Conservation (phyloP, 2,113 vertebrate genomes). For the Mesembrinibis cayennensis region DNA sequence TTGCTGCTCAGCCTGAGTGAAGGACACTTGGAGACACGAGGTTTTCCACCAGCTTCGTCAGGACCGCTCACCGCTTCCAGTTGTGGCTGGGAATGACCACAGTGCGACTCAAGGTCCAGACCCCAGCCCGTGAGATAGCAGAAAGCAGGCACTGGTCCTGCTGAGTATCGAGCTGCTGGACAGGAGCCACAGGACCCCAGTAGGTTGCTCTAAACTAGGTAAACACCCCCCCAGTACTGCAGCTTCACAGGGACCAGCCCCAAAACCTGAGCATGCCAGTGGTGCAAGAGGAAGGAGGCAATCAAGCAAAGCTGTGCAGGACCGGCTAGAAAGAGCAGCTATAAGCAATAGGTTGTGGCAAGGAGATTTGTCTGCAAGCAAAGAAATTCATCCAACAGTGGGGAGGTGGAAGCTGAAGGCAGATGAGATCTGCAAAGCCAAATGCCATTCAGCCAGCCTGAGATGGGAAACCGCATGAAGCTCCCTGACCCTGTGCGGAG, state of each 20-base stretch:
- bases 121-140: fast-evolving
- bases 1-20: neutral
- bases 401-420: neutral
- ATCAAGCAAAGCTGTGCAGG: neutral
- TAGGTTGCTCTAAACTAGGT: neutral
- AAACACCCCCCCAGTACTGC: neutral
- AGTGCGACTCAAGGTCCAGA: fast-evolving
- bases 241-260: neutral
- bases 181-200: neutral
- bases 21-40: fast-evolving
- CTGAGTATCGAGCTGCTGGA: neutral
- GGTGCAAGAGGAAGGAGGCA: neutral
- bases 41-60: neutral
- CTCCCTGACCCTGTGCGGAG: neutral
- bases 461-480: neutral
- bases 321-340: neutral
- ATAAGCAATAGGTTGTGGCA: neutral
- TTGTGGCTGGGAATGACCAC: neutral
- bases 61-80: neutral
- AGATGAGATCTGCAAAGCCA: neutral
- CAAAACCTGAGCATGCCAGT: neutral
- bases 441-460: neutral
- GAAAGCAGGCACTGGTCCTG: neutral
- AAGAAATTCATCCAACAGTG: neutral
- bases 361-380: neutral